Evolutionary conservation across 1,140 invertebrate species (phyloP), one percentile per base, ranked within the genome.

Genomic region (Probaryconus sp.): DNA sequence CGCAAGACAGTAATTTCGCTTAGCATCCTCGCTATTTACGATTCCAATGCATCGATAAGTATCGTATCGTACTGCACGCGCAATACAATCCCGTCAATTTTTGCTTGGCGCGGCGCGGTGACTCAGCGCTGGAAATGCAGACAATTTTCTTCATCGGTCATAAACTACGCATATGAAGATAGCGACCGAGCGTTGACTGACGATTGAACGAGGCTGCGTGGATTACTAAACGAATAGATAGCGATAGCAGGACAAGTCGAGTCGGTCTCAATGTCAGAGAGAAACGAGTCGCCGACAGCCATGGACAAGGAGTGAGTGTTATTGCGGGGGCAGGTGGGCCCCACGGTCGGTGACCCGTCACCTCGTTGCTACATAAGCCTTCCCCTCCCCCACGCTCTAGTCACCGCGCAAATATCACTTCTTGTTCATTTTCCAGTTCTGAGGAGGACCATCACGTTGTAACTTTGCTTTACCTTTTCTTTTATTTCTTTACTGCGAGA

Each of bases 321-420:
- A 74, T 58, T 69, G 64, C 65, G 58, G 73, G 69, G 69, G 68
- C 69, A 71, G 69, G 79, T 79, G 76, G 65, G 53, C 26, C 63
- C 38, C 13, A n/a, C 48, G 79, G 78, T 81, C 78, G 72, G 47
- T 79, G 79, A 82, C 81, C 79, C 74, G 70, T 79, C 73, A 78
- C 71, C 77, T 76, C 77, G 30, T 24, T 11, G 55, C 51, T 68
- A 50, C 55, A 60, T 31, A 58, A 42, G 7, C 11, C 6, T n/a
- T 21, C 28, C 20, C 30, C 10, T 10, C 24, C 47, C 24, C 21
- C 26, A 17, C 20, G 31, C 31, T 50, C 16, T 31, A 5, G 14
- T 13, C 28, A 2, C 28, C 28, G 4, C 28, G 4, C 28, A 4
- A 6, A 4, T n/a, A 31, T n/a, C 30, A 31, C 30, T 9, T 30